These are phyloP conservation scores for Sebastes paucispinis DNA, from an alignment of 2,797 vertebrate species.

Conservation along the genomic window DNA sequence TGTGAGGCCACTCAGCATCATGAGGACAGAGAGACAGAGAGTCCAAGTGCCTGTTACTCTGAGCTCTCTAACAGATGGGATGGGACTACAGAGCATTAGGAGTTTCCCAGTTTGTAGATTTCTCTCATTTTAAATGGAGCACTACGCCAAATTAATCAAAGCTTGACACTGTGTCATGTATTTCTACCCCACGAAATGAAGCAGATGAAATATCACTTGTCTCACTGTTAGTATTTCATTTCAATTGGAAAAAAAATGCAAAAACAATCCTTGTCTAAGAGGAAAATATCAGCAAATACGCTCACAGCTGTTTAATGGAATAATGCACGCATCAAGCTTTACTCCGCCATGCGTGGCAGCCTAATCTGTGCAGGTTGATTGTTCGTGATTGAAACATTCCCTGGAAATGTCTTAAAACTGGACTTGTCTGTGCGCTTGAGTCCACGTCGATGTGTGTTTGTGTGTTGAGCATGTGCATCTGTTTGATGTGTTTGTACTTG, in stretches of 20 bases:
- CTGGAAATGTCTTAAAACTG: conserved; percentile 43
- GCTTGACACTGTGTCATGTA: conserved; percentile 29
- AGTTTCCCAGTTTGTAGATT: conserved; percentile 42
- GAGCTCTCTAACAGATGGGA: conserved; percentile 60
- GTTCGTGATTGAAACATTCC: conserved; percentile 50
- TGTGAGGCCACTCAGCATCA: conserved; percentile 54
- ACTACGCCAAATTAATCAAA: conserved; percentile 28
- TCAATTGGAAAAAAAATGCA: conserved; percentile 6
- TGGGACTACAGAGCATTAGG: conserved; percentile 42
- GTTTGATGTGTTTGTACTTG: background rate
- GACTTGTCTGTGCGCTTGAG: background rate
- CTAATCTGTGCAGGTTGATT: conserved; percentile 64
- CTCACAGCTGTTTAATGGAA: conserved; percentile 70
- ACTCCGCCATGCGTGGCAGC: conserved; percentile 33
- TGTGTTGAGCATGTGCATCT: background rate
- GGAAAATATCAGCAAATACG: conserved; percentile 46
- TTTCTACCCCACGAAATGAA: conserved; percentile 2
- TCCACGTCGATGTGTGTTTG: background rate
- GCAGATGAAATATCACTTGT: conserved; percentile 20
- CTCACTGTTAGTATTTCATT: conserved; percentile 30
- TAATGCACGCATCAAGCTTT: conserved; percentile 46
- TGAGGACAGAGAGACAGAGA: conserved; percentile 22
- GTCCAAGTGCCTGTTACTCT: conserved; percentile 38
- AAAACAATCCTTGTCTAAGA: conserved; percentile 31
- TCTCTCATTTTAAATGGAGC: conserved; percentile 35